Percentiles rank a stretch among this genome's conserved stretches.
These are phyloP conservation scores for Ruditapes philippinarum DNA, from an alignment of 1,140 invertebrate genomes.

Conservation along the genomic window DNA sequence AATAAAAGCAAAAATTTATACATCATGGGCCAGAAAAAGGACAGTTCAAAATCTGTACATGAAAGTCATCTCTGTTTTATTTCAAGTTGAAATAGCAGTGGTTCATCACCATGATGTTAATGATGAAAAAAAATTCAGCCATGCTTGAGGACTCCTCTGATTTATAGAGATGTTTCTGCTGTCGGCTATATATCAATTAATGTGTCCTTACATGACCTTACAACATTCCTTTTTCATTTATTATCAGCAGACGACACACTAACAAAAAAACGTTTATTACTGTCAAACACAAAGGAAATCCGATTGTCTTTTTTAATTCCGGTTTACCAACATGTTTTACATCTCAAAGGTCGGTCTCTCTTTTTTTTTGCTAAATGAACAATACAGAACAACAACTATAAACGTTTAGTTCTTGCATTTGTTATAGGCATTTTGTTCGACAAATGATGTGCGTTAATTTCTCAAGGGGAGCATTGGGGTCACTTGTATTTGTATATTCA, in stretches of 20 bases:
- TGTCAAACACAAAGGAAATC: constrained; percentile 9
- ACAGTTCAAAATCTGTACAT: no score
- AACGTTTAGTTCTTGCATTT: background rate
- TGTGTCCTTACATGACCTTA: background rate
- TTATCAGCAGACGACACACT: background rate
- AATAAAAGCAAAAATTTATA: no score
- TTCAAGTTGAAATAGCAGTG: no score
- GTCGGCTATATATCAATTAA: no score
- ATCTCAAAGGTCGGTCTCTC: background rate
- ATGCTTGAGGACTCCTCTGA: no score
- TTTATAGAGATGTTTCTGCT: no score
- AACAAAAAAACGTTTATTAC: background rate
- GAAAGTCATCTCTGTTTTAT: no score
- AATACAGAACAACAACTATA: background rate
- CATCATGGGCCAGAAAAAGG: no score
- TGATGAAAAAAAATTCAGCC: no score
- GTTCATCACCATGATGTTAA: no score
- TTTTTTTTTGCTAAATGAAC: background rate
- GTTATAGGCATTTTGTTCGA: background rate
- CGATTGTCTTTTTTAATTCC: constrained; percentile 20
- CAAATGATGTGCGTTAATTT: background rate
- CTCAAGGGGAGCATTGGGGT: background rate
- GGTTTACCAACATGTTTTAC: constrained; percentile 4
- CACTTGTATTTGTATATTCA: background rate
- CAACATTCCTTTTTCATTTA: background rate